phyloP scores from a whole-genome alignment of 2,113 vertebrate species.

The Charina bottae region DNA sequence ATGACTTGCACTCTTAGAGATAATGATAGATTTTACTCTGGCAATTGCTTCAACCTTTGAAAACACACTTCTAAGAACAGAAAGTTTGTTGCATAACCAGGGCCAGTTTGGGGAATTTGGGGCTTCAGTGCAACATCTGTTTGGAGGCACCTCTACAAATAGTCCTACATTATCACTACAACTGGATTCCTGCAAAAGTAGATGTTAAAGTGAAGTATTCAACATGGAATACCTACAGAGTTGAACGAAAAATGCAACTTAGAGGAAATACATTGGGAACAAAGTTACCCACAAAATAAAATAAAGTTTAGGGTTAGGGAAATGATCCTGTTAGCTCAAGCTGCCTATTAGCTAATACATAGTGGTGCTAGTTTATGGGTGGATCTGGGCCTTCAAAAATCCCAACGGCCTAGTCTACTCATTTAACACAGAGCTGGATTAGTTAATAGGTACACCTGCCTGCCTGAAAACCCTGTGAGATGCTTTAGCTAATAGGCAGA shows the following conservation, averaged over 20 bases:
- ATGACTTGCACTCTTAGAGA: not conserved
- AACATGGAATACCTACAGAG: too few species aligned
- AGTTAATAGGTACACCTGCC: not conserved
- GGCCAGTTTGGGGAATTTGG: not conserved
- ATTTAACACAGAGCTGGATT: not conserved
- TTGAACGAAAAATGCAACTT: too few species aligned
- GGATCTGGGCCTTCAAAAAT: not conserved
- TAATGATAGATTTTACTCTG: conserved; percentile 3
- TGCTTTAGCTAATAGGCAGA: not conserved
- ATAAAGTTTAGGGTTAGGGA: not conserved
- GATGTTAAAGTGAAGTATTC: too few species aligned
- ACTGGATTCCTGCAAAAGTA: too few species aligned
- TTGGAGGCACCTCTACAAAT: conserved; percentile 14
- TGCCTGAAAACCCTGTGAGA: not conserved
- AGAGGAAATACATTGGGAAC: not conserved
- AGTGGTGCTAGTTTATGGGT: not conserved
- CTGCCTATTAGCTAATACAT: not conserved
- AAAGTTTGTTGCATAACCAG: not conserved
- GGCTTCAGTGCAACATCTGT: not conserved
- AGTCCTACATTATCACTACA: too few species aligned
- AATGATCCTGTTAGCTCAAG: not conserved
- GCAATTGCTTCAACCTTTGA: not conserved
- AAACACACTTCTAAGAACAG: conserved; percentile 25
- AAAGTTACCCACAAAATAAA: not conserved
- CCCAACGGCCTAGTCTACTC: not conserved